Evolutionary conservation across 2,888 invertebrate species (phyloP), one percentile per base, ranked within the genome.

Genomic region (Drosophila mayaguana): DNA sequence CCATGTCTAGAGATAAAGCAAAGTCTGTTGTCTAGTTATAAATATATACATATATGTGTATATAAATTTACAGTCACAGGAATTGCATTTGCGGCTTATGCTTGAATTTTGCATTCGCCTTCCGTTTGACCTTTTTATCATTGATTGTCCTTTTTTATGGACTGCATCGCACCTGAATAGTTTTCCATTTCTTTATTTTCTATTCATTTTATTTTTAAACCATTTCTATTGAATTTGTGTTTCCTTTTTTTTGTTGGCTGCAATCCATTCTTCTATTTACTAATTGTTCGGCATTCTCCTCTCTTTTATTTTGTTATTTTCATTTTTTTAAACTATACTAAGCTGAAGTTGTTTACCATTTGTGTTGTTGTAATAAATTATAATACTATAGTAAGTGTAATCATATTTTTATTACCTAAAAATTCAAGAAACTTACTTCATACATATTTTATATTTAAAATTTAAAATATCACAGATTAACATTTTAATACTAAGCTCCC

Each of bases 1-100:
- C 63, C 69, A 73, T 82, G 71, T 71, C 68, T 77, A 42, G 40
- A 59, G 60, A 60, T 77, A 67, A 63, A 72, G 50, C 57, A 63
- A 55, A 25, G 60, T 62, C 54, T 60, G 28, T 42, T 36, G 46
- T 28, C 50, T 57, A 38, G n/a, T n/a, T 18, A 16, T 25, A 28
- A 5, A 4, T 25, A 25, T 46, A 18, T 42, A 2, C 8, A 16
- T 38, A 5, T 38, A 38, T 38, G 2, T 7, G 16, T 38, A 38
- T 38, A 2, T 38, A 2, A 7, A 14, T 36, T 4, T 38, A 12
- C 8, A n/a, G 38, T 12, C 25, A 22, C 14, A 25, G 12, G 7
- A 36, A 14, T 5, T 36, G 38, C n/a, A 32, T 18, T 32, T 7
- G 50, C 11, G 16, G 0, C 4, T 34, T 18, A 7, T 20, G 14